Conservation (phyloP, 2,113 vertebrate genomes). For the Corapipo altera region DNA sequence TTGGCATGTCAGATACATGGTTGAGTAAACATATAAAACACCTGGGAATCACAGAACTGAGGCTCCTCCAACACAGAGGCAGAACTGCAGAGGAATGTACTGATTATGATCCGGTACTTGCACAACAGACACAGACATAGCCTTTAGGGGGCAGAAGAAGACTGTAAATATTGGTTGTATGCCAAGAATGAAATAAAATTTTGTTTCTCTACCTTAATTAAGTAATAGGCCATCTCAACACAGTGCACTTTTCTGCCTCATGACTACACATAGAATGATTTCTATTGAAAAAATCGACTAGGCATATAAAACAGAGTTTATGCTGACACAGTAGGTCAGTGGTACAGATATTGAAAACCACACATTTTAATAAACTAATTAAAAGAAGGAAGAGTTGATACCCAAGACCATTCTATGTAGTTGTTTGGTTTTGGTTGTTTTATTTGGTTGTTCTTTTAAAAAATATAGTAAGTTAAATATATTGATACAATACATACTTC, state of each 20-base stretch:
- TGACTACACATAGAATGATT: neutral
- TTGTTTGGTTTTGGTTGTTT: neutral
- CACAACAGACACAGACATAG: constrained; percentile 71
- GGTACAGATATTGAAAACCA: neutral
- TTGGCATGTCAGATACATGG: constrained; percentile 72
- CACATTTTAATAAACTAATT: neutral
- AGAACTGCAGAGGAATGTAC: constrained; percentile 39
- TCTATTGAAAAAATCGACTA: neutral
- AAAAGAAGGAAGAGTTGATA: neutral
- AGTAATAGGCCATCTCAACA: constrained; percentile 27
- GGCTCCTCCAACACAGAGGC: constrained; percentile 65
- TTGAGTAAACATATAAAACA: constrained; percentile 80
- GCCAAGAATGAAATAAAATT: neutral
- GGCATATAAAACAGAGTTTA: neutral
- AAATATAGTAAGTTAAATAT: neutral
- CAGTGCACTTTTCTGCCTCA: neutral
- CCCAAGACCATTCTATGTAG: neutral
- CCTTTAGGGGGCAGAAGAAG: constrained; percentile 99
- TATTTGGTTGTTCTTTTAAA: neutral
- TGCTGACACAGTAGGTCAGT: neutral
- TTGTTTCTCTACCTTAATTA: neutral
- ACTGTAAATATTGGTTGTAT: constrained; percentile 81
- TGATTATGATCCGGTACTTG: constrained; percentile 29
- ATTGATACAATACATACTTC: neutral
- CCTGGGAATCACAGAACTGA: constrained; percentile 73